Evolutionary conservation across 1,140 invertebrate species (phyloP).

Genomic region (Heliconius eleuchia): DNA sequence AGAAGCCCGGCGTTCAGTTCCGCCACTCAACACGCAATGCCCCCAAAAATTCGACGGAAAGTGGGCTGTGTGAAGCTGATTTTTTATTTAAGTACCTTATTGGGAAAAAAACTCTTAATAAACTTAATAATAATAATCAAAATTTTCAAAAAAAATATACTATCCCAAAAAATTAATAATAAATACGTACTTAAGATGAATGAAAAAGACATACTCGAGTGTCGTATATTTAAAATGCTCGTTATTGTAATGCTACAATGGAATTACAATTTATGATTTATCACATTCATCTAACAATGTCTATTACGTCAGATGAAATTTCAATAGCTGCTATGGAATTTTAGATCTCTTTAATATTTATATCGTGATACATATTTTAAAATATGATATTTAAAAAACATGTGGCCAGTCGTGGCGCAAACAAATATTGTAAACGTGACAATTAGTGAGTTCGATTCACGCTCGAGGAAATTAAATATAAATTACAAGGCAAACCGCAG

Average conservation of each 20-base stretch:
- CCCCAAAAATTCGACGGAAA: no score
- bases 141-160: background rate
- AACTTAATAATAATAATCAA: no score
- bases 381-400: background rate
- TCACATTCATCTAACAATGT: slow-evolving; percentile 10
- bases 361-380: background rate
- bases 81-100: no score
- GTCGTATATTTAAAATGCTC: background rate
- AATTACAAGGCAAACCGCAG: no score
- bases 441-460: no score
- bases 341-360: slow-evolving; percentile 1
- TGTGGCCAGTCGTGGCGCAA: no score
- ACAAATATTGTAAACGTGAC: no score
- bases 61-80: no score
- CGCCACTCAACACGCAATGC: no score
- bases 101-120: background rate
- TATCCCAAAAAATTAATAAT: background rate
- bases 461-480: no score
- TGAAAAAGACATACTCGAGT: background rate
- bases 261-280: background rate
- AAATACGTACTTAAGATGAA: no score
- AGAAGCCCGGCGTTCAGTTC: no score
- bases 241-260: background rate
- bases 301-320: background rate
- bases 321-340: background rate